phyloP scores from a whole-genome alignment of 2,888 invertebrate species.

The Marronus borbonicus region DNA sequence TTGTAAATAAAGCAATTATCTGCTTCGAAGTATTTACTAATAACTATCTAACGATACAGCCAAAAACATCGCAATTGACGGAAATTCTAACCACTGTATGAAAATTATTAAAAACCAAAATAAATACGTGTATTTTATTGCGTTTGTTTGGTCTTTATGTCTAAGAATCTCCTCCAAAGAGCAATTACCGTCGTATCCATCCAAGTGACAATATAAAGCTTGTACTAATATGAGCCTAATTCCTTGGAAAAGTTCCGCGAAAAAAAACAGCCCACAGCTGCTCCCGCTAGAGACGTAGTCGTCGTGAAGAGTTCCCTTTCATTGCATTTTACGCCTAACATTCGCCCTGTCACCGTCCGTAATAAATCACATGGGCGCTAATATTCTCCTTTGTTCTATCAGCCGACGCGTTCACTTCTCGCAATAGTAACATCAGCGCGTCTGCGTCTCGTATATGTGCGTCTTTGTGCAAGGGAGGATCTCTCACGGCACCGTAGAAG shows the following conservation, averaged over 20 bases:
- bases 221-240: constrained; percentile 20
- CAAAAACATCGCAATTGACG: too few species aligned
- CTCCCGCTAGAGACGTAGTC: constrained; percentile 42
- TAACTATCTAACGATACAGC: too few species aligned
- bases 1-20: too few species aligned
- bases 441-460: not conserved
- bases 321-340: constrained; percentile 62
- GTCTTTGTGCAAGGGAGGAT: constrained; percentile 37
- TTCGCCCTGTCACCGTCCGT: constrained; percentile 63
- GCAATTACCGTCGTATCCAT: not conserved
- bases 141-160: too few species aligned
- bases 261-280: constrained; percentile 48
- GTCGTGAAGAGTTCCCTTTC: constrained; percentile 58
- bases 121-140: too few species aligned
- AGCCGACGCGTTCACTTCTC: constrained; percentile 50
- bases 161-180: too few species aligned
- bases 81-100: too few species aligned
- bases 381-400: constrained; percentile 60
- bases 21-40: too few species aligned
- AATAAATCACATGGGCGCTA: constrained; percentile 64
- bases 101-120: not conserved
- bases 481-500: constrained; percentile 41
- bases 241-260: not conserved
- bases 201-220: constrained; percentile 3
- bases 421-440: not conserved